phyloP scores from a whole-genome alignment of 2,797 vertebrate species.

The Zalophus californianus region DNA sequence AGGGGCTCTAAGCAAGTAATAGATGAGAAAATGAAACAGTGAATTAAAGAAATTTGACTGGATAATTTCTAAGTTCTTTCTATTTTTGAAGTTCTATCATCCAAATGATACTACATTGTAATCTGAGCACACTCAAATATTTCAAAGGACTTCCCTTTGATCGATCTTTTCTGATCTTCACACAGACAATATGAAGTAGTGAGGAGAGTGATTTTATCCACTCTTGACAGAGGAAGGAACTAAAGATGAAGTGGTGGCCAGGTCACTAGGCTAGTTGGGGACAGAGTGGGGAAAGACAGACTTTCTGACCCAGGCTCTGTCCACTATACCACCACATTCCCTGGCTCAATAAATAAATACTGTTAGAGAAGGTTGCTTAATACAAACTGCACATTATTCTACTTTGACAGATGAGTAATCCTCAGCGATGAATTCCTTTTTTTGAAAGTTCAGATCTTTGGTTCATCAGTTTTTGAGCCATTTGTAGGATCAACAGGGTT shows the following conservation, averaged over 20 bases:
- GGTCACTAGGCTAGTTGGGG: not conserved
- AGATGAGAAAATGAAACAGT: not conserved
- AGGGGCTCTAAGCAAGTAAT: not conserved
- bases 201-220: not conserved
- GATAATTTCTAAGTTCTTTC: conserved; percentile 39
- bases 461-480: conserved; percentile 19
- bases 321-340: not conserved
- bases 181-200: not conserved
- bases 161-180: conserved; percentile 40
- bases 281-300: not conserved
- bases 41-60: not conserved
- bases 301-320: not conserved
- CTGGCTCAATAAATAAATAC: conserved; percentile 21
- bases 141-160: conserved; percentile 47
- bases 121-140: not conserved
- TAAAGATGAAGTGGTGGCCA: not conserved
- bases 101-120: not conserved
- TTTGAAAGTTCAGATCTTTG: conserved; percentile 49
- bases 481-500: not conserved
- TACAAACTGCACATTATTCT: conserved; percentile 46
- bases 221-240: not conserved
- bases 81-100: conserved; percentile 44
- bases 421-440: not conserved
- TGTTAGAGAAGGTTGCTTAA: not conserved
- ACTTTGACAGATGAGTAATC: conserved; percentile 57